Base-by-base conservation (phyloP, 2,888 invertebrate species). In the Heliconius ethilla region DNA sequence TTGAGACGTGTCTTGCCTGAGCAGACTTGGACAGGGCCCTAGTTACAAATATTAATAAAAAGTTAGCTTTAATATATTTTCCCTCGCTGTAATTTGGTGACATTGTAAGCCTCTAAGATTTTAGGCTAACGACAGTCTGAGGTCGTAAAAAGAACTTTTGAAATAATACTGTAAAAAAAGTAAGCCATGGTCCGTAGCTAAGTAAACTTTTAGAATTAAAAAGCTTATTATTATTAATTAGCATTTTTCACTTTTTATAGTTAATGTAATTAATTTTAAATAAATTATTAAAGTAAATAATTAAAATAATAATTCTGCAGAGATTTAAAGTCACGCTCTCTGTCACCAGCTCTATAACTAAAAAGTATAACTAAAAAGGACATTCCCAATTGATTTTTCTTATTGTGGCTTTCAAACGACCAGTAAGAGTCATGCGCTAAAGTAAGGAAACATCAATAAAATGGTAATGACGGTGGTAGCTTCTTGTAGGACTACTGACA, bases 1-100 rank as follows among this genome's bases (percentile, higher is more conserved):
- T 69, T 40, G 40, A 40, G 9, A 25, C 15, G 25, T 40, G 69
- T 45, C 69, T 69, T 6, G 69, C 69, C 25, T 69, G 69, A 69
- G 15, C 40, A 45, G 67, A 69, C 25, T 25, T 5, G 13, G 40
- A 40, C 67, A 69, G 25, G 69, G 2, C 40, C 40, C 15, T 45
- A 40, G 69, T 45, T 67, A 40, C 25, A 67, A 67, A 67, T 40
- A 25, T 69, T 40, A 69, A 40, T 69, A 69, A 67, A 66, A 67
- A 67, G 67, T 67, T n/a, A 27, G n/a, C 67, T 67, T 67, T 40
- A 40, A 40, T 69, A 69, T 69, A 69, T 69, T 69, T 69, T 67
- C 15, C 40, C 15, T 69, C 15, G 6, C 37, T 27, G 40, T 45
- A 25, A 40, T 45, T 40, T 67, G 11, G 9, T 45, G 40, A 69